Base-by-base conservation (phyloP, 2,113 vertebrate species). In the Alosa alosa region DNA sequence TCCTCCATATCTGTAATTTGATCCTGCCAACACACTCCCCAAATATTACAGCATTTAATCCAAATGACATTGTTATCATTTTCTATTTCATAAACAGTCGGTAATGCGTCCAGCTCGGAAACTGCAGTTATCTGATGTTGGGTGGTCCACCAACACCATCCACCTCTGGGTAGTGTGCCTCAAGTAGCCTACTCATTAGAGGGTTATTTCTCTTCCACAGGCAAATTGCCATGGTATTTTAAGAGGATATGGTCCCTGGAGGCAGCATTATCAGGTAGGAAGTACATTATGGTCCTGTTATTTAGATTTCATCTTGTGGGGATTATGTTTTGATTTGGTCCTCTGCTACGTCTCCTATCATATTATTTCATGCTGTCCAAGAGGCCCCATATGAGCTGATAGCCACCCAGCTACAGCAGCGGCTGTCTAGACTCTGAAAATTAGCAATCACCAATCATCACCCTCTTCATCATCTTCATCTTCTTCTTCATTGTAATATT, bases 221-320 rank as follows among this genome's bases (percentile, higher is more conserved):
- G 45, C 83, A 81, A 55, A 50, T 60, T 88, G 85, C 86, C 72
- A 50, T 60, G 84, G 84, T 89, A 87, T 85, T 90, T 60, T 72
- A 72, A 72, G 64, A 72, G 64, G 64, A 72, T 72, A 72, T 36
- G 64, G 64, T 31, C 64, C 8, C 64, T 31, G 64, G 25, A 72
- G 64, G 64, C 64, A 72, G 64, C 25, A 72, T 72, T 72, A 72
- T 72, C 64, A 72, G 64, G 64, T 72, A 31, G 64, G 64, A 31
- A 15, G 64, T 31, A 72, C 25, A 72, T 72, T 9, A 89, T 90
- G 86, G 89, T 86, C 47, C 25, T 49, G 49, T 87, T 88, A 86
- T 90, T 89, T 88, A 86, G 82, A 87, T 91, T 90, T 92, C 86
- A 87, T 90, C 68, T 86, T 47, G 68, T 81, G 82, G 84, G 89